Evolutionary conservation across 1,140 invertebrate species (phyloP).

Genomic region (Panulirus ornatus): DNA sequence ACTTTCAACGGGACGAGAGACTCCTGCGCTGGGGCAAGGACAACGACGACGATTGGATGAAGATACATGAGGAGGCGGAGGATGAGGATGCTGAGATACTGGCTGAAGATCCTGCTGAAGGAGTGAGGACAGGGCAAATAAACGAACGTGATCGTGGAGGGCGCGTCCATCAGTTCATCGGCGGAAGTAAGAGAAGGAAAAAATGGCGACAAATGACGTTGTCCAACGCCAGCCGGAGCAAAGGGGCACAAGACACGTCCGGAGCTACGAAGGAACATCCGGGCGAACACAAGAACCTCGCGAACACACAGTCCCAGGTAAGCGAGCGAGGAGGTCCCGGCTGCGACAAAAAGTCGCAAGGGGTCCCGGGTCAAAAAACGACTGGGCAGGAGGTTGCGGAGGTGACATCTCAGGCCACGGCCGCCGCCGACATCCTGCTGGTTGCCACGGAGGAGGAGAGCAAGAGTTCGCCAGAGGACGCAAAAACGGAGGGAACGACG

Average conservation of each 20-base stretch:
- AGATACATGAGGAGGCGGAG: background rate
- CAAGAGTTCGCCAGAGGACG: too few species aligned
- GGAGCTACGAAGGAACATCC: background rate
- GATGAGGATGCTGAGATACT: background rate
- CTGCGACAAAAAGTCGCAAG: background rate
- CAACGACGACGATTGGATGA: background rate
- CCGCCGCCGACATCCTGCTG: background rate
- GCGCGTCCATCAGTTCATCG: constrained; percentile 21
- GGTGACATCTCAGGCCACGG: background rate
- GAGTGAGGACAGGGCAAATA: background rate
- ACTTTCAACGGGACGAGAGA: background rate
- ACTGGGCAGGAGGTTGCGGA: background rate
- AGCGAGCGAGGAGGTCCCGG: background rate
- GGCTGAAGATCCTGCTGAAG: background rate
- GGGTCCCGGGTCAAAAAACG: background rate
- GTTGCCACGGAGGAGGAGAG: background rate
- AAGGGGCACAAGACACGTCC: background rate
- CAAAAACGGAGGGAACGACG: background rate
- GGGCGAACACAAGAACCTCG: background rate
- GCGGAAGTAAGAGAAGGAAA: constrained; percentile 36
- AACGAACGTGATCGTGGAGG: constrained; percentile 15
- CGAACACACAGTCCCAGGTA: background rate
- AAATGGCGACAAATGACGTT: constrained; percentile 11
- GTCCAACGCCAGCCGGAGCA: background rate
- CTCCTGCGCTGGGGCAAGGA: background rate